Evolutionary conservation across 2,113 vertebrate species (phyloP).

Genomic region (Elgaria multicarinata): DNA sequence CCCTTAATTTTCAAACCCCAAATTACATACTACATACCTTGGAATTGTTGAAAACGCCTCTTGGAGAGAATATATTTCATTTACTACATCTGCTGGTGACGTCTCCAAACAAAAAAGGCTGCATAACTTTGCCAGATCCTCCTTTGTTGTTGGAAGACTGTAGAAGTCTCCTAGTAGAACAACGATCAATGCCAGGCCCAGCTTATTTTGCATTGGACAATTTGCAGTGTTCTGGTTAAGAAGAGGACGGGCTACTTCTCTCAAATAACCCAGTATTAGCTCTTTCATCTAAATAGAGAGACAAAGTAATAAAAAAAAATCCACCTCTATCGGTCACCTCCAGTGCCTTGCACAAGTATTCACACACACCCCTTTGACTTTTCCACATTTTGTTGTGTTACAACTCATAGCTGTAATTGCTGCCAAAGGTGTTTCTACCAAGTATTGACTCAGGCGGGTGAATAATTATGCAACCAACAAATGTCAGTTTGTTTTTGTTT

Average conservation of each 20-base stretch:
- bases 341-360: no score
- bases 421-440: no score
- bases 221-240: background rate
- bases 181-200: conserved; percentile 68
- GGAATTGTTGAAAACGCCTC: rapidly evolving
- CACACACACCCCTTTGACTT: no score
- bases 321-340: background rate
- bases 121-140: background rate
- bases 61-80: background rate
- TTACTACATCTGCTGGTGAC: rapidly evolving
- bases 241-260: background rate
- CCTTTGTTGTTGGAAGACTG: rapidly evolving
- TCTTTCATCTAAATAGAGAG: conserved; percentile 60
- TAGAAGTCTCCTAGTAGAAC: rapidly evolving
- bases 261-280: conserved; percentile 44
- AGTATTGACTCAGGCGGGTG: no score
- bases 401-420: no score
- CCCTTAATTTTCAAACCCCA: background rate
- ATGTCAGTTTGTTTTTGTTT: no score
- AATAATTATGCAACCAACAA: no score
- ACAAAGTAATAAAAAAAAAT: background rate
- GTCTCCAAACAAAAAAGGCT: conserved; percentile 56
- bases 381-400: no score
- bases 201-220: background rate
- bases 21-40: background rate